A percentile compares a stretch with the other conserved stretches of the same genome.
Conservation (phyloP, 2,797 vertebrate genomes). For the Eutrigla gurnardus region DNA sequence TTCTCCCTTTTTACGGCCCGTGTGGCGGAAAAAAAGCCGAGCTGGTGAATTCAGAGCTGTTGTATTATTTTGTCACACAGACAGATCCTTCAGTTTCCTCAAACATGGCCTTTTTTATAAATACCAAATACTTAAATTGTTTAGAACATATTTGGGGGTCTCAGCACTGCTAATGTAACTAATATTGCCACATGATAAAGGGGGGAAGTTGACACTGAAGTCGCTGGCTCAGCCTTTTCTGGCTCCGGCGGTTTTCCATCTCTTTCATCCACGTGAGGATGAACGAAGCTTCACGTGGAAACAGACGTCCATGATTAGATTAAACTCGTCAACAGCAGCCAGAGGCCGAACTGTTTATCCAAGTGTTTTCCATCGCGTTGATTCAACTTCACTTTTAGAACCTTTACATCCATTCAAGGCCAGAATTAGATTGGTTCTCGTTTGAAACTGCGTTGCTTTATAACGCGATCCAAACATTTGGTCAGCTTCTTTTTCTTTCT, state of each 20-base stretch:
- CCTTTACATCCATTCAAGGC: conserved; percentile 37
- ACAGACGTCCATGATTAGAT: conserved; percentile 67
- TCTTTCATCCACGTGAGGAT: conserved; percentile 64
- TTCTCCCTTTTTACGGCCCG: conserved; percentile 17
- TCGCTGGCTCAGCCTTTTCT: conserved; percentile 31
- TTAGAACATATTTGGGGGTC: not conserved
- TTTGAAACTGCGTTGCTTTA: conserved; percentile 50
- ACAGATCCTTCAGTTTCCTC: conserved; percentile 16
- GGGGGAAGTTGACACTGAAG: conserved; percentile 38
- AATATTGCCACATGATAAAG: conserved; percentile 46
- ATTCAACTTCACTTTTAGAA: conserved; percentile 74
- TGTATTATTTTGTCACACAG: not conserved
- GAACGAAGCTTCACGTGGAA: conserved; percentile 62
- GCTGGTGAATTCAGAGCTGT: conserved; percentile 20
- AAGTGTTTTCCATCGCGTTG: conserved; percentile 63
- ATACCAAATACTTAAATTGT: conserved; percentile 52
- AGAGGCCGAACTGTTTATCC: conserved; percentile 47
- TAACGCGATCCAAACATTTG: conserved; percentile 38
- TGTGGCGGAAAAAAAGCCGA: conserved; percentile 16
- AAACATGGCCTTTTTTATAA: conserved; percentile 32
- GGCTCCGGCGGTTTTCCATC: conserved; percentile 63
- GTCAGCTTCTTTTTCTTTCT: conserved; percentile 12
- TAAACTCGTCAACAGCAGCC: conserved; percentile 40
- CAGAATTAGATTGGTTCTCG: conserved; percentile 26
- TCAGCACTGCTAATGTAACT: conserved; percentile 33